Percentiles rank a stretch among this genome's conserved stretches.
phyloP scores from a whole-genome alignment of 35 echinoderm and acorn worm species.

The Holothuria glaberrima region DNA sequence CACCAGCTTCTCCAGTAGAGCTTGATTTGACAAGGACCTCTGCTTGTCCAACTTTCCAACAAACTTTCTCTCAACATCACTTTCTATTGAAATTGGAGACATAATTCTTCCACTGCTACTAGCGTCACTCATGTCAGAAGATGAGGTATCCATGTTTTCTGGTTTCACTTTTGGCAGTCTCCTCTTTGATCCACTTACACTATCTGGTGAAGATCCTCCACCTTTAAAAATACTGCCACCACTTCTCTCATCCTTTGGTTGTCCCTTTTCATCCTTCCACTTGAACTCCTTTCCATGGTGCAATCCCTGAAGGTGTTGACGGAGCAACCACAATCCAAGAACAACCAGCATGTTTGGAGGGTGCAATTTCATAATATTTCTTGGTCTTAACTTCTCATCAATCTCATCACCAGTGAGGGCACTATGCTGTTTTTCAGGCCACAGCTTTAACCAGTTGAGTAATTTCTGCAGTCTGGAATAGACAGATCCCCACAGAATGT shows the following conservation, averaged over 20 bases:
- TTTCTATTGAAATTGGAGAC: not conserved
- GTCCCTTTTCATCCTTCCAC: not conserved
- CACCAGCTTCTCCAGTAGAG: not conserved
- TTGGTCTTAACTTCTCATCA: not conserved
- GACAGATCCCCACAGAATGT: slow-evolving; percentile 27
- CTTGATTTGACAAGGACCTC: not conserved
- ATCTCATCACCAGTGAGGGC: not conserved
- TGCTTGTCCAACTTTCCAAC: not conserved
- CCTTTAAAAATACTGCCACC: not conserved
- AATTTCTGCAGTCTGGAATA: slow-evolving; percentile 53
- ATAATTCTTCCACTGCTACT: not conserved
- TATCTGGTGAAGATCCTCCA: not conserved
- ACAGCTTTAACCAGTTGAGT: slow-evolving; percentile 48
- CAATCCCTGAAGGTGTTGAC: slow-evolving; percentile 7
- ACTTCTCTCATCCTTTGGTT: no score
- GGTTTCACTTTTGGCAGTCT: slow-evolving; percentile 9
- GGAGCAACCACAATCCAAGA: slow-evolving; percentile 53
- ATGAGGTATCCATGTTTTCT: not conserved
- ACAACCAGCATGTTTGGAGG: slow-evolving; percentile 49
- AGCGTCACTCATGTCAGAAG: not conserved
- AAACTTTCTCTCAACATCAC: not conserved
- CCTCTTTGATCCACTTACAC: not conserved
- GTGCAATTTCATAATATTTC: slow-evolving; percentile 39
- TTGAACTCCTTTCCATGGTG: not conserved
- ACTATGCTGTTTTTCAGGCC: slow-evolving; percentile 29